Base-by-base conservation (phyloP, 2,797 vertebrate genomes). In the Uromys caudimaculatus region DNA sequence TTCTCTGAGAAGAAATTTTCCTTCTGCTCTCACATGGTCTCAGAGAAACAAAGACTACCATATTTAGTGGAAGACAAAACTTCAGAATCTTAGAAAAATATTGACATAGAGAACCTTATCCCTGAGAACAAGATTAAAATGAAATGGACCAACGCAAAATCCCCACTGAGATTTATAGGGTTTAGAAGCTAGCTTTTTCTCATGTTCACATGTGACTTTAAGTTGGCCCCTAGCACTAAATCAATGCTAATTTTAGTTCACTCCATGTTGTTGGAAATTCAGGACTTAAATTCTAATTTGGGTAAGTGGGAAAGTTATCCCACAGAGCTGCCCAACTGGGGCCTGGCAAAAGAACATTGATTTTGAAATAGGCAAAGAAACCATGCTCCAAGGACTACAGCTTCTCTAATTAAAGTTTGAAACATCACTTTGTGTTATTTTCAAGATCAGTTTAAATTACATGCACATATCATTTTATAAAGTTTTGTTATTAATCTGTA, bases 51-150 rank as follows among this genome's bases (percentile, higher is more conserved):
- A 97, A 95, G 96, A 93, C 89, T 81, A 69, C 95, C 97, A 96
- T 91, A 97, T 95, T 97, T 97, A 97, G 97, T 75, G 89, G 76
- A 95, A 95, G 83, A 97, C 89, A 97, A 96, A 97, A 96, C 64
- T 83, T 52, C 89, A 87, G 0, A 23, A 86, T 77, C 93, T 97
- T 94, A 89, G 64, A 67, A 97, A 97, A 97, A 98, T 95, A 95
- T 95, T 97, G 94, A 97, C 93, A 92, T 79, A 95, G 95, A 96
- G 96, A 97, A 62, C 38, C 79, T 96, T 96, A 94, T 96, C 97
- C 96, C 86, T 97, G 96, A 97, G 95, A 97, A 97, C 95, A 79
- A 97, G 89, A 97, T 47, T 89, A 13, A 24, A 62, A 64, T 1
- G 6, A 79, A 89, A 90, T 0, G 32, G 92, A 32, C 95, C 92